A percentile compares a stretch with the other conserved stretches of the same genome.
These are phyloP conservation scores for Tetramorium alpestre DNA, from an alignment of 1,140 invertebrate genomes.

Conservation along the genomic window DNA sequence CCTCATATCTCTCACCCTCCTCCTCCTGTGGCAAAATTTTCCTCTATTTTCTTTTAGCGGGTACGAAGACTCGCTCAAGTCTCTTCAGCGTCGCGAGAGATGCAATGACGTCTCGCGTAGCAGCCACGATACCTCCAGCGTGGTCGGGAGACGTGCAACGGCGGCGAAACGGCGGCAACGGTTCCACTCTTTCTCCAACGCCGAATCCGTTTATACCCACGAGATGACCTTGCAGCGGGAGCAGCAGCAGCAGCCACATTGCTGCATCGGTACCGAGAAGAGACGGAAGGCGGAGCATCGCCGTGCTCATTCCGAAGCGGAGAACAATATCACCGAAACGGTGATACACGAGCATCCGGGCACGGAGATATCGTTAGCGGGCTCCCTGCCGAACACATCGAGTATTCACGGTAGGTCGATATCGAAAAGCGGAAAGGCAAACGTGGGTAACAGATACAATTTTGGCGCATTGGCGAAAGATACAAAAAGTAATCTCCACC, in stretches of 20 bases:
- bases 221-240: slow-evolving; percentile 76
- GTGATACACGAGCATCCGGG: slow-evolving; percentile 79
- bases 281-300: slow-evolving; percentile 69
- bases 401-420: slow-evolving; percentile 62
- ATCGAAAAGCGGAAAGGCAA: neutral
- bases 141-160: slow-evolving; percentile 61
- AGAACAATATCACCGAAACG: slow-evolving; percentile 79
- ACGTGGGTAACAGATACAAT: neutral
- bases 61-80: slow-evolving; percentile 84
- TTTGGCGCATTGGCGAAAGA: neutral
- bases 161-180: slow-evolving; percentile 72
- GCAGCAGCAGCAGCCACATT: slow-evolving; percentile 42
- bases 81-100: slow-evolving; percentile 77
- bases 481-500: neutral
- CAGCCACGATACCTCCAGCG: slow-evolving; percentile 68
- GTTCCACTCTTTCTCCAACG: slow-evolving; percentile 78
- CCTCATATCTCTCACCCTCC: neutral
- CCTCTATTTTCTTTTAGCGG: slow-evolving; percentile 72
- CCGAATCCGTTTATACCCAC: slow-evolving; percentile 73
- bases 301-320: slow-evolving; percentile 74
- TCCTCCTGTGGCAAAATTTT: neutral
- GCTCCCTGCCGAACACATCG: slow-evolving; percentile 62
- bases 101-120: slow-evolving; percentile 65
- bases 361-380: slow-evolving; percentile 56
- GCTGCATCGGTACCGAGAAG: slow-evolving; percentile 67